Evolutionary conservation across 1,140 invertebrate species (phyloP).

Genomic region (Laupala kohalensis): DNA sequence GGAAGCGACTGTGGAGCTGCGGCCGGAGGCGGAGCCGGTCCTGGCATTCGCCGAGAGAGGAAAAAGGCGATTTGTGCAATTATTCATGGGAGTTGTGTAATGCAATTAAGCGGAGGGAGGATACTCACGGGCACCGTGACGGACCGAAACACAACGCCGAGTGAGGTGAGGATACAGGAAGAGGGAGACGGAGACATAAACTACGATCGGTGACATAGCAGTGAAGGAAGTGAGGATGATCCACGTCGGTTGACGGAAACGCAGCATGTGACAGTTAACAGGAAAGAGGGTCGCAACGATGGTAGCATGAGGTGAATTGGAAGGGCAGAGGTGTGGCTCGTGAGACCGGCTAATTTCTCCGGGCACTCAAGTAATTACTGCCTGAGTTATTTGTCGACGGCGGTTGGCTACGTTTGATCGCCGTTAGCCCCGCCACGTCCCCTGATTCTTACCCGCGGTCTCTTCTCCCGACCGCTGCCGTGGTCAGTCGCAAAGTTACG

Average conservation of each 20-base stretch:
- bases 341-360: background rate
- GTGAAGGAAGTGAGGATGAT: background rate
- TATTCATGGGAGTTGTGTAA: background rate
- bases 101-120: background rate
- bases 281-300: no score
- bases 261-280: no score
- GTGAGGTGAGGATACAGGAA: no score
- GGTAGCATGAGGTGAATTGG: no score
- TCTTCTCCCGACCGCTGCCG: background rate
- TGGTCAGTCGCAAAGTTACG: background rate
- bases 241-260: no score
- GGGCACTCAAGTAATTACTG: background rate
- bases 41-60: background rate
- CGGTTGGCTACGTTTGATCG: background rate
- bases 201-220: no score
- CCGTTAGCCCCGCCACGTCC: background rate
- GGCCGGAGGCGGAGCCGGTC: no score
- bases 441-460: no score
- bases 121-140: background rate
- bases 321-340: no score
- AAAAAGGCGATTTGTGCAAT: background rate
- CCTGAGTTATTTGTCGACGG: background rate
- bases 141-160: background rate
- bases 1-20: no score
- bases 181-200: background rate